Conservation (phyloP, 2,113 vertebrate genomes). For the Alectura lathami region DNA sequence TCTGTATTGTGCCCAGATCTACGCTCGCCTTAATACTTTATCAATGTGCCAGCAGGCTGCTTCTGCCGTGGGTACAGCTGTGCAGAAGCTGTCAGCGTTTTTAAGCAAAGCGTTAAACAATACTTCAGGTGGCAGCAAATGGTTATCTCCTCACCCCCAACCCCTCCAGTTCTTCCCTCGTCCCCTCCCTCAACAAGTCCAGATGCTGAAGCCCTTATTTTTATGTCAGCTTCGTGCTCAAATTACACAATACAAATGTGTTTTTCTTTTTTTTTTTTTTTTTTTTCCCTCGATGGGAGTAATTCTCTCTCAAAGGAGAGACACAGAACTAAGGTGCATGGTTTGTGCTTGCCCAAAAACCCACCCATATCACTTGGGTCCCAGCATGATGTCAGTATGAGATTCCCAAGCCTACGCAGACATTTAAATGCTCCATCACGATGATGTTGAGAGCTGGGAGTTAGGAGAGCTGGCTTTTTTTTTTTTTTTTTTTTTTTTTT, state of each 20-base stretch:
- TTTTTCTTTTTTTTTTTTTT: neutral
- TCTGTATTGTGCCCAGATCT: neutral
- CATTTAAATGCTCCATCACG: neutral
- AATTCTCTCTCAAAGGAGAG: neutral
- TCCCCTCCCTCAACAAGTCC: neutral
- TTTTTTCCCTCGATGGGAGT: neutral
- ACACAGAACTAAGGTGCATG: neutral
- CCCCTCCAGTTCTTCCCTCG: neutral
- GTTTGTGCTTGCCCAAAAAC: neutral
- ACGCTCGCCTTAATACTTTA: neutral
- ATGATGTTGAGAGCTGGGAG: neutral
- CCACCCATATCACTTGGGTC: neutral
- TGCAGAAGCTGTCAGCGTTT: neutral
- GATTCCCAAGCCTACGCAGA: neutral
- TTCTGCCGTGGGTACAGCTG: neutral
- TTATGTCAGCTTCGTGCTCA: neutral
- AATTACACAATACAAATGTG: neutral
- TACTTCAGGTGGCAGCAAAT: slow-evolving; percentile 21
- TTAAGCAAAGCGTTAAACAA: slow-evolving; percentile 40
- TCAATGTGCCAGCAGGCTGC: slow-evolving; percentile 37
- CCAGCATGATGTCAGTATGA: neutral
- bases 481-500: neutral
- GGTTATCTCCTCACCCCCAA: neutral
- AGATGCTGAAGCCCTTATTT: neutral
- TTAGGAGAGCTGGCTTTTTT: neutral